These are phyloP conservation scores for Nycticorax nycticorax DNA, from an alignment of 2,113 vertebrate genomes.

Conservation along the genomic window DNA sequence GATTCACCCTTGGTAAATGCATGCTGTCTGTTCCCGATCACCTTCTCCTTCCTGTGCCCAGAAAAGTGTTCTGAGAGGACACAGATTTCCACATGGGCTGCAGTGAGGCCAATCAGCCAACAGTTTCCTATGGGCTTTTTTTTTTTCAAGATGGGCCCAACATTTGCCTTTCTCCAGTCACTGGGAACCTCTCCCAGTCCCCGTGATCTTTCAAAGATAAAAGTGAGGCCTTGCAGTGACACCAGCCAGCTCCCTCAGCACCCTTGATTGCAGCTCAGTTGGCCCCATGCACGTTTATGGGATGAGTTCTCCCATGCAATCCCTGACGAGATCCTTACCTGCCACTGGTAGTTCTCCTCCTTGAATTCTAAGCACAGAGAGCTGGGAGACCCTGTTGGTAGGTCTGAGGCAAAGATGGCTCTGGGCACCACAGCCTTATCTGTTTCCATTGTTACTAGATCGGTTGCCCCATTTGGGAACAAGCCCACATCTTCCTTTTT, in stretches of 20 bases:
- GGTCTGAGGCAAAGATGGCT: not conserved
- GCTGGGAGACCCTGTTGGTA: not conserved
- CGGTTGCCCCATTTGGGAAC: not conserved
- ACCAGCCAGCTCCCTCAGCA: not conserved
- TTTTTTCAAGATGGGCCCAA: not conserved
- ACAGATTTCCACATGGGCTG: not conserved
- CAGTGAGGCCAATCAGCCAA: not conserved
- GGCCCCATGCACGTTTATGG: not conserved
- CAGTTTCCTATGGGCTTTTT: not conserved
- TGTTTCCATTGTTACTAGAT: not conserved
- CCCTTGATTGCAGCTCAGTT: not conserved
- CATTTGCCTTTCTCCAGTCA: not conserved
- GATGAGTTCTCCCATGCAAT: not conserved
- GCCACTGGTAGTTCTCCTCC: not conserved
- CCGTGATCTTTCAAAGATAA: not conserved
- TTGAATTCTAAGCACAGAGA: not conserved
- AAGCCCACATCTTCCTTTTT: not conserved
- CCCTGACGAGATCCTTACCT: not conserved
- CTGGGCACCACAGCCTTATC: not conserved
- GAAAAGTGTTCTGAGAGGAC: not conserved
- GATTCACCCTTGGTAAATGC: not conserved
- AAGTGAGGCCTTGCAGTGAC: not conserved
- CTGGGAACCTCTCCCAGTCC: not conserved
- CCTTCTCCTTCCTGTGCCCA: not conserved
- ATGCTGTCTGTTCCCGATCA: rapidly evolving